Percentiles rank a stretch among this genome's conserved stretches.
Evolutionary conservation across 2,113 vertebrate genomes (phyloP).

Genomic region (Phaethornis superciliosus): DNA sequence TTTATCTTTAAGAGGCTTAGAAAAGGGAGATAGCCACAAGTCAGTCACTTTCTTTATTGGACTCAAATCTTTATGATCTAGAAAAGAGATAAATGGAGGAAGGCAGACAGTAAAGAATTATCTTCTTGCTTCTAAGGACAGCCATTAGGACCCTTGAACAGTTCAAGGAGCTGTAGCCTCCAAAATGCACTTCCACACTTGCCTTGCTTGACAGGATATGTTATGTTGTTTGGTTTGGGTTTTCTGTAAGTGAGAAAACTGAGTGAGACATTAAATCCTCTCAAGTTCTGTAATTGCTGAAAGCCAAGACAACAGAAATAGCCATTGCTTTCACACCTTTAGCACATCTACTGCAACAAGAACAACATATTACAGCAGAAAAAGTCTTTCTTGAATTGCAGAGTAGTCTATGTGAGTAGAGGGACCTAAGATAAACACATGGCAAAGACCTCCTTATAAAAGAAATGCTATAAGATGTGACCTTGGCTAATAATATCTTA

Average conservation of each 20-base stretch:
- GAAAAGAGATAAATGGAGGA: background rate
- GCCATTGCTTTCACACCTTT: background rate
- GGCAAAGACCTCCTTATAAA: background rate
- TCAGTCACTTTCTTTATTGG: background rate
- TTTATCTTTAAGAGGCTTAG: background rate
- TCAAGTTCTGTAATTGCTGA: background rate
- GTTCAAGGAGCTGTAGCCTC: background rate
- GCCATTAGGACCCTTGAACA: background rate
- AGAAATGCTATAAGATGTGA: background rate
- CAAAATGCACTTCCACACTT: background rate
- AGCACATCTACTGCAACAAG: background rate
- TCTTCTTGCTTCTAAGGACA: background rate
- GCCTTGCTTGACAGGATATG: background rate
- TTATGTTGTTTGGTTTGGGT: background rate
- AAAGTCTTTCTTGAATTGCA: background rate
- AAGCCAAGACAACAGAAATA: background rate
- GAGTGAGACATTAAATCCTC: background rate
- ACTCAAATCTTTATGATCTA: conserved; percentile 9
- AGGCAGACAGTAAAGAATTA: background rate
- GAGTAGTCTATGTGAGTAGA: background rate
- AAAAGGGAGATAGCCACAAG: background rate
- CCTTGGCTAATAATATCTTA: background rate
- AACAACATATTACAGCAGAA: background rate
- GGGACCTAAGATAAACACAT: background rate
- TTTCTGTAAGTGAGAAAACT: background rate